Percentiles rank a stretch among this genome's conserved stretches.
Evolutionary conservation across 2,113 vertebrate species (phyloP).

Genomic region (Petroica traversi): DNA sequence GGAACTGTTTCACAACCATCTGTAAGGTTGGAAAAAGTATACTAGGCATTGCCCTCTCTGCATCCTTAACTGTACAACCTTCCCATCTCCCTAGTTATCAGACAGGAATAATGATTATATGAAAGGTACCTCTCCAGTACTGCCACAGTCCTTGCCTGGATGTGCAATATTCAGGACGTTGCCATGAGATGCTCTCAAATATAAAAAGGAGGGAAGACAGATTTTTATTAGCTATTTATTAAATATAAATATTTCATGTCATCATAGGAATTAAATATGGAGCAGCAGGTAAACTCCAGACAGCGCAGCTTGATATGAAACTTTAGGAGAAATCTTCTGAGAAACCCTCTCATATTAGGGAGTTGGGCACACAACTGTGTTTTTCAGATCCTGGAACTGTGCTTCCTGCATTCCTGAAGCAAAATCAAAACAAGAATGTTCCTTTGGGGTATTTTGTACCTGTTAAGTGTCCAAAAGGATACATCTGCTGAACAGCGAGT

Average conservation of each 20-base stretch:
- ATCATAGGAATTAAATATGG: background rate
- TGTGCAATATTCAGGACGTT: background rate
- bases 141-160: background rate
- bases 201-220: background rate
- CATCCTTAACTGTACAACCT: background rate
- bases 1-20: background rate
- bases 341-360: background rate
- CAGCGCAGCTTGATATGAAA: background rate
- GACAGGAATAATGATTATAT: background rate
- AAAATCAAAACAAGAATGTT: background rate
- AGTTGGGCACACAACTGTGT: background rate
- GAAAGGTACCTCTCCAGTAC: background rate
- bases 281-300: background rate
- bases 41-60: background rate
- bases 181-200: background rate
- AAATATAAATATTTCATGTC: background rate
- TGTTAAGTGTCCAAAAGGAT: background rate
- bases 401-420: background rate
- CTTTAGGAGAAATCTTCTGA: background rate
- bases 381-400: background rate
- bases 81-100: background rate
- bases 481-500: background rate
- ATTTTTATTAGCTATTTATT: background rate
- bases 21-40: background rate
- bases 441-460: background rate